Base-by-base conservation (phyloP, 2,113 vertebrate genomes). In the Mormoops blainvillei region DNA sequence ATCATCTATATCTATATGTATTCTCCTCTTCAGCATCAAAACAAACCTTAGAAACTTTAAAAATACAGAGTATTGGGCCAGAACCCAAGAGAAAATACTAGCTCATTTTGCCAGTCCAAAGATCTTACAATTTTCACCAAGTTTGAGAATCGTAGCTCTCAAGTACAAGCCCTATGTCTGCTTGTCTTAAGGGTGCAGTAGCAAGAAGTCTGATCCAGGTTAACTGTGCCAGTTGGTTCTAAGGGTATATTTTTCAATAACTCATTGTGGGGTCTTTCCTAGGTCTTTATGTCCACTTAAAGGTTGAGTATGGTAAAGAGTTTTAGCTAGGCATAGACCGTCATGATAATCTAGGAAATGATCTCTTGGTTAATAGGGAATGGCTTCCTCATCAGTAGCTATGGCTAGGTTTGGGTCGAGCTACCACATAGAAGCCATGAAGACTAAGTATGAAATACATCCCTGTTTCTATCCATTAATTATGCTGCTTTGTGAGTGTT, bases 371-470 rank as follows among this genome's bases (percentile, higher is more conserved):
- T 78, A 38, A 38, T 4, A 89, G 48, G 63, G 86, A 93, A 86
- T n/a, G 81, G 45, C 52, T 76, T 73, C 52, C 74, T 67, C 50
- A 4, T 16, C 24, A 43, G 52, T 43, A 28, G 45, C 56, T 61
- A 33, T 16, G 41, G 48, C 81, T 94, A 41, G 0, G 10, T 11
- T 95, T 94, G 50, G 0, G 4, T 4, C 89, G 52, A 13, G 14
- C 52, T 52, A 71, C 56, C 15, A 95, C 31, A 90, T 93, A 97
- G 87, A 41, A 76, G n/a, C 33, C 41, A 3, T 5, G 0, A 96
- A 97, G 95, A 70, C 65, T 95, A 81, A 92, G 84, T 87, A 41
- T 93, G 33, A 36, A 93, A 94, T 82, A 97, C 76, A 97, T 41
- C 5, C 13, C 12, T 93, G 83, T 96, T 97, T 90, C 70, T 89